Conservation (phyloP, 2,888 invertebrate species). For the Lithophane semibrunnea region DNA sequence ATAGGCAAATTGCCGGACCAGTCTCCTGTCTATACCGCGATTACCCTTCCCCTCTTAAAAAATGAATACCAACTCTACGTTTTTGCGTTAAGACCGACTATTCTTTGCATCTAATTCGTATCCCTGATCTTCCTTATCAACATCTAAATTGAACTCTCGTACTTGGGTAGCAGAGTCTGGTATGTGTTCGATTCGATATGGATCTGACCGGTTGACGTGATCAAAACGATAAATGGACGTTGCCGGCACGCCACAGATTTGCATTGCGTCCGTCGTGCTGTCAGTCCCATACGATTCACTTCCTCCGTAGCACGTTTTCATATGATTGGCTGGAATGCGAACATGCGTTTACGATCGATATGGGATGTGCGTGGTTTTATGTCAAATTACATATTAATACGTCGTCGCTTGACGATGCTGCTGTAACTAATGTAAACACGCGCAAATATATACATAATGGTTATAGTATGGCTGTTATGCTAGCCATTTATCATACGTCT, state of each 20-base stretch:
- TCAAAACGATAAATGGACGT: slow-evolving; percentile 79
- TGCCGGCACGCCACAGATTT: slow-evolving; percentile 83
- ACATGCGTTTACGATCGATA: slow-evolving; percentile 70
- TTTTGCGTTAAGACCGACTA: slow-evolving; percentile 69
- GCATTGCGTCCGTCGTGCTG: slow-evolving; percentile 82
- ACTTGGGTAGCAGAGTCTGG: slow-evolving; percentile 75
- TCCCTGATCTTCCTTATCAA: slow-evolving; percentile 72
- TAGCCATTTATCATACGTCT: slow-evolving; percentile 46
- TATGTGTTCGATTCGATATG: slow-evolving; percentile 70
- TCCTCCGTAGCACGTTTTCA: slow-evolving; percentile 77
- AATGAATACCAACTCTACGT: slow-evolving; percentile 71
- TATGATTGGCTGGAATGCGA: slow-evolving; percentile 80
- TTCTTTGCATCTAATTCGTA: slow-evolving; percentile 64
- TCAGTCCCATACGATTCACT: slow-evolving; percentile 82
- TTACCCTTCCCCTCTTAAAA: slow-evolving; percentile 61
- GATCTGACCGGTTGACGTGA: slow-evolving; percentile 74
- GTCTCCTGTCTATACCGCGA: slow-evolving; percentile 79
- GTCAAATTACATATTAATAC: slow-evolving; percentile 54
- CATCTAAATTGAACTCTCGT: slow-evolving; percentile 81
- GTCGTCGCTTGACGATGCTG: slow-evolving; percentile 10
- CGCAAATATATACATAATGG: slow-evolving; percentile 22
- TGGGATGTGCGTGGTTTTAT: slow-evolving; percentile 65
- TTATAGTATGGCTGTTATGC: not conserved
- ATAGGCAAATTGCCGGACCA: slow-evolving; percentile 88
- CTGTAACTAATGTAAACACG: slow-evolving; percentile 40